A percentile compares a stretch with the other conserved stretches of the same genome.
Conservation (phyloP, 2,797 vertebrate species). For the Arnoldichthys spilopterus region DNA sequence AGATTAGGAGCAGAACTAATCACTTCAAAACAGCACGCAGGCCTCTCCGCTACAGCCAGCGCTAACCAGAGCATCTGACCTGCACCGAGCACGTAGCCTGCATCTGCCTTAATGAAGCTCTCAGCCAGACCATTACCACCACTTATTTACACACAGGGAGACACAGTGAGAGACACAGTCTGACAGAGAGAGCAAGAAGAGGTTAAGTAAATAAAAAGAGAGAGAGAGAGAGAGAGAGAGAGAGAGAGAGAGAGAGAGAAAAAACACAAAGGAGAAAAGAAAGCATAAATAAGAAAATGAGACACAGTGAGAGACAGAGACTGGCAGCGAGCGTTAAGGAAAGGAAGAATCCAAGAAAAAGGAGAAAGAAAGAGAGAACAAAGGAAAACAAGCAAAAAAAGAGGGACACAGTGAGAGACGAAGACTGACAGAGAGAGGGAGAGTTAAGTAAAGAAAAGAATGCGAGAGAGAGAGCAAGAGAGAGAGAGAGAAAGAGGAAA, state of each 20-base stretch:
- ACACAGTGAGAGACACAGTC: background rate
- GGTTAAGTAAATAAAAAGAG: background rate
- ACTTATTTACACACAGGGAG: background rate
- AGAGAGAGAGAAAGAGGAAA: background rate
- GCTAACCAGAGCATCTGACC: conserved; percentile 10
- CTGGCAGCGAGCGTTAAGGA: background rate
- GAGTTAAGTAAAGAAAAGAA: background rate
- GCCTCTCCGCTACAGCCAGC: background rate
- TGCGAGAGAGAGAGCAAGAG: background rate
- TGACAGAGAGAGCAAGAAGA: background rate
- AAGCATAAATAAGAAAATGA: too few species aligned
- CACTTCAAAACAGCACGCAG: background rate
- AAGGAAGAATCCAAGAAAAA: background rate
- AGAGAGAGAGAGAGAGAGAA: background rate
- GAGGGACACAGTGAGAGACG: background rate
- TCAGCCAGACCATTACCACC: background rate
- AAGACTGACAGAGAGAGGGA: background rate
- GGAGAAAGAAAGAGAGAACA: background rate
- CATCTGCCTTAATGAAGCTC: conserved; percentile 10
- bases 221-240: background rate
- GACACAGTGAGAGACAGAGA: background rate
- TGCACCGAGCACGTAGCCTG: background rate
- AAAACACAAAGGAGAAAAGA: background rate
- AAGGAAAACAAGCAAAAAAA: background rate
- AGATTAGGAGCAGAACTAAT: conserved; percentile 40